Conservation (phyloP, 2,113 vertebrate species). For the Thamnophis sirtalis region DNA sequence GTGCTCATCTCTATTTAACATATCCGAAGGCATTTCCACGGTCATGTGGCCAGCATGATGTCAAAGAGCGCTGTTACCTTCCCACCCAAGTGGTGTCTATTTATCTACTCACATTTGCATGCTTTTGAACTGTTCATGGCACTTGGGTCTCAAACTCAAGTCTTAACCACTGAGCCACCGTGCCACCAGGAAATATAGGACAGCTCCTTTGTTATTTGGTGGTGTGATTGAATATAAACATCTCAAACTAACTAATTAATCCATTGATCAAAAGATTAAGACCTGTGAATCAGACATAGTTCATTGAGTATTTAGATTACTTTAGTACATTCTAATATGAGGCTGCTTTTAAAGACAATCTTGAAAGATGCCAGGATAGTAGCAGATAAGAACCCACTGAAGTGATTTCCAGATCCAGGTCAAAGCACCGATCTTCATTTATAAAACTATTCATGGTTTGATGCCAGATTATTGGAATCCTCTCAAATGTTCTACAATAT, state of each 20-base stretch:
- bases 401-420: not conserved
- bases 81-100: too few species aligned
- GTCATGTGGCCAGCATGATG: too few species aligned
- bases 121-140: too few species aligned
- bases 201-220: not conserved
- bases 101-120: too few species aligned
- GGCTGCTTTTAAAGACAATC: not conserved
- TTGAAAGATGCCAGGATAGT: not conserved
- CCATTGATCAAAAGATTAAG: not conserved
- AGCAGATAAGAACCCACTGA: not conserved
- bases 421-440: not conserved
- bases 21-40: too few species aligned
- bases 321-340: not conserved
- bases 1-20: too few species aligned
- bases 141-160: too few species aligned
- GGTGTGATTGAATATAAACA: not conserved
- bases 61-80: too few species aligned
- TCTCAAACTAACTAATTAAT: too few species aligned
- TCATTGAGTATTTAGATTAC: not conserved
- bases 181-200: too few species aligned
- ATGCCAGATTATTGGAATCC: not conserved
- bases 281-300: not conserved
- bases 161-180: too few species aligned
- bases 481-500: not conserved
- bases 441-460: not conserved